These are phyloP conservation scores for Crotalus horridus DNA, from an alignment of 2,113 vertebrate species.

Conservation along the genomic window DNA sequence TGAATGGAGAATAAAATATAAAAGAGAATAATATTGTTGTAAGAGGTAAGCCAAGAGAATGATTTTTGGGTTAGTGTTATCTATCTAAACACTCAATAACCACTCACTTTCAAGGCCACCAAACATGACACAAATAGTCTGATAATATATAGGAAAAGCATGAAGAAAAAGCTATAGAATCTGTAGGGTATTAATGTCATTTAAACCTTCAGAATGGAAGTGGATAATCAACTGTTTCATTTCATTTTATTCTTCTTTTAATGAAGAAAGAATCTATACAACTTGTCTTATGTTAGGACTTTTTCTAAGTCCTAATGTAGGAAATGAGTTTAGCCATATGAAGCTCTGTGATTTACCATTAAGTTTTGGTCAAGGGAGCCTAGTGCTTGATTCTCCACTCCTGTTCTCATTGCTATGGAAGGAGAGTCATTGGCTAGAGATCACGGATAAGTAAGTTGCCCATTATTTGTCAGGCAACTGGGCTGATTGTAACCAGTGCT, in stretches of 20 bases:
- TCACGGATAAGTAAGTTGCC: not conserved
- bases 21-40: conserved; percentile 30
- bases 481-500: not conserved
- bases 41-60: conserved; percentile 11
- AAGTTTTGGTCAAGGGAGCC: not conserved
- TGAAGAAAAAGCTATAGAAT: not conserved
- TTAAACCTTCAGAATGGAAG: not conserved
- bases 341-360: not conserved
- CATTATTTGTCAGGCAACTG: not conserved
- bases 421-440: not conserved
- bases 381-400: not conserved
- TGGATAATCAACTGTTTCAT: not conserved
- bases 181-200: too few relatives aligned
- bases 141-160: not conserved
- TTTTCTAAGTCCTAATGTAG: not conserved
- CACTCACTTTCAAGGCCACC: not conserved
- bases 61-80: not conserved
- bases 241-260: not conserved
- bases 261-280: not conserved
- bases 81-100: not conserved
- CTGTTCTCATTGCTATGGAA: not conserved
- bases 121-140: not conserved
- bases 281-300: not conserved
- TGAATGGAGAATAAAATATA: conserved; percentile 53
- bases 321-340: not conserved